Conservation (phyloP, 2,797 vertebrate species). For the Scomberomorus guttatus region DNA sequence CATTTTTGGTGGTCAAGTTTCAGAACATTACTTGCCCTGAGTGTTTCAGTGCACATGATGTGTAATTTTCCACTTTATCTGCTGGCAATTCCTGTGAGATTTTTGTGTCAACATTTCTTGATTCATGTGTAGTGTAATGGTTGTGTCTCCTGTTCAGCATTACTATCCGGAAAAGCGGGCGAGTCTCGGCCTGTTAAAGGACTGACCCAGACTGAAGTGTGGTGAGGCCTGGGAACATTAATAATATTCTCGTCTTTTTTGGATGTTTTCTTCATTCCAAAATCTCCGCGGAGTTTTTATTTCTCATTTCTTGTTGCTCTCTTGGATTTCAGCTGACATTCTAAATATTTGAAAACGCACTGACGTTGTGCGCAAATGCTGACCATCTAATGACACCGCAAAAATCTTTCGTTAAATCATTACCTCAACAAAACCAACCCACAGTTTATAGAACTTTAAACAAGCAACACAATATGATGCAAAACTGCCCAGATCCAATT, state of each 20-base stretch:
- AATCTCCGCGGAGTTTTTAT: constrained; percentile 26
- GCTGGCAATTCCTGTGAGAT: constrained; percentile 28
- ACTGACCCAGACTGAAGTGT: constrained; percentile 66
- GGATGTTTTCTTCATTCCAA: constrained; percentile 49
- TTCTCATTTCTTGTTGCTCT: constrained; percentile 38
- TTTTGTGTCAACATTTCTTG: constrained; percentile 39
- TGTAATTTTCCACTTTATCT: constrained; percentile 48
- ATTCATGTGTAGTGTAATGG: constrained; percentile 34
- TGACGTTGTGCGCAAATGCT: constrained; percentile 36
- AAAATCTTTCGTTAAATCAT: constrained; percentile 55
- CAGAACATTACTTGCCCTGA: constrained; percentile 12
- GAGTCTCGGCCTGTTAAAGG: constrained; percentile 58
- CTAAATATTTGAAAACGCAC: constrained; percentile 54
- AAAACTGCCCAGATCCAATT: constrained; percentile 34
- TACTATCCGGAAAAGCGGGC: constrained; percentile 51
- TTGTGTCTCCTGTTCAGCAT: constrained; percentile 59
- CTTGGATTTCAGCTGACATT: constrained; percentile 55
- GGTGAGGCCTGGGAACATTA: constrained; percentile 67
- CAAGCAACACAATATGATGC: constrained; percentile 40
- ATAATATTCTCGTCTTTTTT: constrained; percentile 57
- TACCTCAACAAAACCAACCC: constrained; percentile 36
- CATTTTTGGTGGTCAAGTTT: constrained; percentile 31
- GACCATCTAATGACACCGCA: constrained; percentile 49
- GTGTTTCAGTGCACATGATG: constrained; percentile 16
- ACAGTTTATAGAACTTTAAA: constrained; percentile 58